These are phyloP conservation scores for Chionodraco myersi DNA, from an alignment of 2,113 vertebrate genomes.

Conservation along the genomic window DNA sequence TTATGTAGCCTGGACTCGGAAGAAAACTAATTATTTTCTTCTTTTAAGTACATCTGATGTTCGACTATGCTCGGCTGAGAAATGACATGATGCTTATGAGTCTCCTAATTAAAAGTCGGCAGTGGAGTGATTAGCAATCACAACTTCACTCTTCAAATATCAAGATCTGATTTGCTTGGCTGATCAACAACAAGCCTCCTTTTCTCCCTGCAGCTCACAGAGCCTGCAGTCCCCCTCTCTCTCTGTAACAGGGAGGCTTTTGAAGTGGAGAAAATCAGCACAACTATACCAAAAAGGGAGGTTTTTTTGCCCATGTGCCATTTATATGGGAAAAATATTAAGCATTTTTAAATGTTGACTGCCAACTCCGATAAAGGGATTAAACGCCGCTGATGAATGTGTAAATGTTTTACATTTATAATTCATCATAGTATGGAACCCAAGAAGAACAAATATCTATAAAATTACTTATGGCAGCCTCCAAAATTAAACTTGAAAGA, in stretches of 20 bases:
- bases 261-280: constrained; percentile 75
- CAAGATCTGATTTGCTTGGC: constrained; percentile 83
- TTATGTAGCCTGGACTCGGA: constrained; percentile 51
- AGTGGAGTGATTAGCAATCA: constrained; percentile 84
- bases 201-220: constrained; percentile 51
- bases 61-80: constrained; percentile 71
- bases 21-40: constrained; percentile 72
- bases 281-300: constrained; percentile 58
- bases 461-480: constrained; percentile 56
- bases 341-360: constrained; percentile 1
- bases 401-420: constrained; percentile 42
- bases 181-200: constrained; percentile 79
- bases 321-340: constrained; percentile 17
- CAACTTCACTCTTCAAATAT: constrained; percentile 82
- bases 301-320: constrained; percentile 8
- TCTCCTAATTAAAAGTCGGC: constrained; percentile 84
- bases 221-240: constrained; percentile 39
- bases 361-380: constrained; percentile 50
- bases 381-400: constrained; percentile 45
- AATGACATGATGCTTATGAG: constrained; percentile 78
- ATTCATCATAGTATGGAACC: constrained; percentile 46
- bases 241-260: constrained; percentile 58
- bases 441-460: constrained; percentile 45
- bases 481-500: constrained; percentile 72
- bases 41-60: constrained; percentile 76